These are phyloP conservation scores for Setipinna tenuifilis DNA, from an alignment of 2,797 vertebrate genomes.

Conservation along the genomic window DNA sequence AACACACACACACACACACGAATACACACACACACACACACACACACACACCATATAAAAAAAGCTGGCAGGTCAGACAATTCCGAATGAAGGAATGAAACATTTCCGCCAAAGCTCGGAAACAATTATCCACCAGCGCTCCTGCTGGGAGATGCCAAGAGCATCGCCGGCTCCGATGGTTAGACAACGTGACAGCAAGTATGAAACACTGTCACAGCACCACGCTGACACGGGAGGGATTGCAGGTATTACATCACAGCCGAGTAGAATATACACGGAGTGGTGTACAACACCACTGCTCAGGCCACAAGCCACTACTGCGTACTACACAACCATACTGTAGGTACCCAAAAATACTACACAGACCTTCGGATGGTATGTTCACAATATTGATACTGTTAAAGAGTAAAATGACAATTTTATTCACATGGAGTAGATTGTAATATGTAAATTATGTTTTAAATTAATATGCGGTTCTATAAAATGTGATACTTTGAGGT, in stretches of 20 bases:
- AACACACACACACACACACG: not conserved
- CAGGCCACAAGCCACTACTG: too few species aligned
- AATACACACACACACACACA: not conserved
- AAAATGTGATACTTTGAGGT: too few species aligned
- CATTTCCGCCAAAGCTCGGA: constrained; percentile 22
- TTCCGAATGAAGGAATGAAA: not conserved
- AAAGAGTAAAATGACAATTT: too few species aligned
- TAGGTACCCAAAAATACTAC: too few species aligned
- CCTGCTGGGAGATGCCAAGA: constrained; percentile 10
- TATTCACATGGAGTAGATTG: too few species aligned
- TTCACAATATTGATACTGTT: too few species aligned
- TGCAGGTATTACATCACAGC: not conserved
- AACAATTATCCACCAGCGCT: not conserved
- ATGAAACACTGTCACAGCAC: not conserved
- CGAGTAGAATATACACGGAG: too few species aligned
- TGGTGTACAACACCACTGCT: too few species aligned
- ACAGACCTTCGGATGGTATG: too few species aligned
- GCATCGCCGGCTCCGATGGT: not conserved
- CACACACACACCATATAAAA: constrained; percentile 1
- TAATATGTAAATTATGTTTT: too few species aligned
- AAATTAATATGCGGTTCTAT: too few species aligned
- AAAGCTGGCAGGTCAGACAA: not conserved
- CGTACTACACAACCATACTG: too few species aligned
- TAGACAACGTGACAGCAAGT: constrained; percentile 2
- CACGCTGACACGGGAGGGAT: not conserved